Base-by-base conservation (phyloP, 2,113 vertebrate species). In the Oplegnathus fasciatus region DNA sequence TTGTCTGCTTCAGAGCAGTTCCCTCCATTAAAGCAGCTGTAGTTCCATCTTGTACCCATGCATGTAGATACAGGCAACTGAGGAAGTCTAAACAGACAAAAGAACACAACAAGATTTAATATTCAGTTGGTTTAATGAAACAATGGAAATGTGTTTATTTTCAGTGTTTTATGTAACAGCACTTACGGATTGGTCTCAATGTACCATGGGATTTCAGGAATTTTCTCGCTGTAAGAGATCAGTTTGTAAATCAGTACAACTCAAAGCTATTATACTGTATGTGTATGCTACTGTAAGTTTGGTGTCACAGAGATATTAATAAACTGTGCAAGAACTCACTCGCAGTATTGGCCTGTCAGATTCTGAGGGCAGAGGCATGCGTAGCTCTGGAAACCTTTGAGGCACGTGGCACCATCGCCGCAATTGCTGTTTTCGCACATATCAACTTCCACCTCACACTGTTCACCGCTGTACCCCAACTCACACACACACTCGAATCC, bases 21-120 rank as follows among this genome's bases (percentile, higher is more conserved):
- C 77, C 97, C 97, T 0, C 96, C 96, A 26, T 97, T 97, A 88
- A 96, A 97, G 84, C 98, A 99, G 2, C 96, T 97, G 83, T 97
- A 96, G 77, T 97, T 97, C 92, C 93, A 93, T 64, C 91, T 95
- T 32, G 94, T 92, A 0, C 97, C 96, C 61, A 91, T 93, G 86
- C 98, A 98, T 34, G 94, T 78, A 0, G 96, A 93, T 0, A 93
- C 92, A 1, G 97, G 97, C 61, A 97, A 84, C 89, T 89, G 93
- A 79, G 94, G 94, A 57, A 93, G 95, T 26, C 97, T 98, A 24
- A 34, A 87, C 61, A 73, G 40, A 84, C 22, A 68, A 40, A 61
- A 65, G 7, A 48, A 50, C 2, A 50, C 20, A 80, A 24, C 14
- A 15, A 6, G 9, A 58, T 57, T 58, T 22, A 24, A 42, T 46